Evolutionary conservation across 2,797 vertebrate species (phyloP).

Genomic region (Lagodon rhomboides): DNA sequence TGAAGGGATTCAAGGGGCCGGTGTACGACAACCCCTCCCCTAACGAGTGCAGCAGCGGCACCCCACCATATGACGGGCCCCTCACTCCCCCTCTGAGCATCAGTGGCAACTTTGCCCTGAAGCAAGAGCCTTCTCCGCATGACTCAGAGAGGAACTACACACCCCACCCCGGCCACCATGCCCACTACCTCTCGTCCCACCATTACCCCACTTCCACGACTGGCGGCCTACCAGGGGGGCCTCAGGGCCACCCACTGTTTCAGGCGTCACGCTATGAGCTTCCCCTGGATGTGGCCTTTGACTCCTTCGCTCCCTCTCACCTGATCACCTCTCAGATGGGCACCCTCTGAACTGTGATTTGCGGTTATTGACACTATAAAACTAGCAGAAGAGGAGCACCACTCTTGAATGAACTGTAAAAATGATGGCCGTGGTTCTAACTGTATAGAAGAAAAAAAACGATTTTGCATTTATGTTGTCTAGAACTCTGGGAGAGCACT

Average conservation of each 20-base stretch:
- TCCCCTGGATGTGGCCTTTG: constrained; percentile 92
- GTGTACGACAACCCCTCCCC: constrained; percentile 89
- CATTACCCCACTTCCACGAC: constrained; percentile 76
- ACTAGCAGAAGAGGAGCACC: constrained; percentile 4
- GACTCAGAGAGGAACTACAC: constrained; percentile 91
- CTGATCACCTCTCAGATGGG: constrained; percentile 88
- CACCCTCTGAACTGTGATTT: constrained; percentile 30
- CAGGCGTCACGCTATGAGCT: constrained; percentile 90
- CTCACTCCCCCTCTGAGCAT: constrained; percentile 96
- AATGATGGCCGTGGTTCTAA: constrained; percentile 25
- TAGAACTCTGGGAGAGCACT: constrained; percentile 60
- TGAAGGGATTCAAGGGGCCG: constrained; percentile 92
- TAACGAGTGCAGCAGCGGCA: constrained; percentile 87
- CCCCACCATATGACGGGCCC: constrained; percentile 94
- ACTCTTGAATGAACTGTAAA: constrained; percentile 49
- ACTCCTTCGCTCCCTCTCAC: constrained; percentile 88
- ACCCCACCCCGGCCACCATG: constrained; percentile 74
- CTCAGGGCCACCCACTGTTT: constrained; percentile 90
- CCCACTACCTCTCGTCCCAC: constrained; percentile 88
- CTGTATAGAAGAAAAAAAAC: constrained; percentile 47
- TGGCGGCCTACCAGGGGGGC: constrained; percentile 82
- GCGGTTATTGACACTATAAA: constrained; percentile 16
- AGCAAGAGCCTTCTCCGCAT: constrained; percentile 92
- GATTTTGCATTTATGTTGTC: constrained; percentile 58
- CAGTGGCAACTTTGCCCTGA: constrained; percentile 94